Evolutionary conservation across 37 sponge, comb jelly and placozoan species (phyloP), one percentile per base, ranked within the genome.

Genomic region (Lycopodina hypogea): DNA sequence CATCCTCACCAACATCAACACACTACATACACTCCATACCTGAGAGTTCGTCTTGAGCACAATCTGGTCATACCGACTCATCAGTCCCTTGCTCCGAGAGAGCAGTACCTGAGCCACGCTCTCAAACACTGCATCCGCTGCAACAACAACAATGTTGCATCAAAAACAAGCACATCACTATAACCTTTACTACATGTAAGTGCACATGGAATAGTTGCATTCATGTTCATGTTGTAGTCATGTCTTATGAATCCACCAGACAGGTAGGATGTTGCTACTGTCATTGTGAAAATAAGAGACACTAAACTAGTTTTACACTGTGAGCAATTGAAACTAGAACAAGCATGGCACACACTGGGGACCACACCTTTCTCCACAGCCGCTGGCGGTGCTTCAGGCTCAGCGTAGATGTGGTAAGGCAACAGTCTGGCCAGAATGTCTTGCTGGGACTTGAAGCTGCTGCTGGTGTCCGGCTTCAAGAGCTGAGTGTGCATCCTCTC

Each of bases 121-220:
- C 62, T 87, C 87, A 68, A 73, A 80, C 71, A 87, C 87, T 45
- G 87, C 87, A 81, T 87, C 87, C 68, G 87, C 87, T 87, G 56
- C 0, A 71, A 4, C n/a, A 8, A 79, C 48, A 45, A 9, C 48
- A 45, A 45, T 45, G 48, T 9, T 19, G 29, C 6, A n/a, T n/a
- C n/a, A 61, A 2, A 23, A 12, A 37, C 42, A 60, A 6, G 28
- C 2, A 48, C 2, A 39, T 22, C 26, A 24, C 37, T 2, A 42
- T 37, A 41, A 2, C 32, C 22, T 39, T 38, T 39, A 70, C 39
- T 23, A 6, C 60, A 59, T 12, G 4, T n/a, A n/a, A n/a, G n/a
- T n/a, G n/a, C n/a, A n/a, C n/a, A n/a, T n/a, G n/a, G n/a, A n/a
- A n/a, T n/a, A n/a, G n/a, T n/a, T n/a, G n/a, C n/a, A n/a, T n/a